Conservation (phyloP, 2,113 vertebrate species). For the Lipophrys pholis region DNA sequence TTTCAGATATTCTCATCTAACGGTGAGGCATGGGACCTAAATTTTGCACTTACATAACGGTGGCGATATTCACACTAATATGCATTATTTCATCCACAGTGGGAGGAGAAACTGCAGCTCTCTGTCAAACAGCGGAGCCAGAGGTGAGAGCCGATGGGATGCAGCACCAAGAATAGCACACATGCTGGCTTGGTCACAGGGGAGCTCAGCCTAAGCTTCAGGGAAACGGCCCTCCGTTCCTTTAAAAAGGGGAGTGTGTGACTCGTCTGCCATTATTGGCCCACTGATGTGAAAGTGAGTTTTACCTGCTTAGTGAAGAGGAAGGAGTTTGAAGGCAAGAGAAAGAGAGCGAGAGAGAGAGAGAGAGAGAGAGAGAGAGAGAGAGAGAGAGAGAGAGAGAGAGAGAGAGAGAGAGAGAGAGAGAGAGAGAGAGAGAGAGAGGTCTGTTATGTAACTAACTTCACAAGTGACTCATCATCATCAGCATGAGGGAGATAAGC, state of each 20-base stretch:
- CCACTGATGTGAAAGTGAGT: conserved; percentile 65
- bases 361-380: conserved; percentile 16
- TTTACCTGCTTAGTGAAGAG: conserved; percentile 79
- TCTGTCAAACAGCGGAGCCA: conserved; percentile 38
- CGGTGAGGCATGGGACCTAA: conserved; percentile 8
- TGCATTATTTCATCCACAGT: conserved; percentile 53
- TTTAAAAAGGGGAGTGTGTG: conserved; percentile 41
- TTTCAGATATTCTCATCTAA: background rate
- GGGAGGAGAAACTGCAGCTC: conserved; percentile 51
- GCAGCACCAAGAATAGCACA: conserved; percentile 62
- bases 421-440: conserved; percentile 13
- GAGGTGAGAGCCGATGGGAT: conserved; percentile 59
- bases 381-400: conserved; percentile 23
- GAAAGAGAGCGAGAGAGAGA: conserved; percentile 12
- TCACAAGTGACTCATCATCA: conserved; percentile 80
- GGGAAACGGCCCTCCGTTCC: conserved; percentile 36
- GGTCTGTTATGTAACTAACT: conserved; percentile 77
- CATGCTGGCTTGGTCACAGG: conserved; percentile 41
- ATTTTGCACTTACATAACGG: conserved; percentile 54
- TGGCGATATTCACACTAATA: conserved; percentile 54
- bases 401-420: conserved; percentile 36
- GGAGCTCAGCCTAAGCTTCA: conserved; percentile 32
- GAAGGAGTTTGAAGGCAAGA: conserved; percentile 70
- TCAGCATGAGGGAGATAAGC: conserved; percentile 75
- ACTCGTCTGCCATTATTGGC: conserved; percentile 60